Conservation (phyloP, 2,888 invertebrate species). For the Electrophaes corylata region DNA sequence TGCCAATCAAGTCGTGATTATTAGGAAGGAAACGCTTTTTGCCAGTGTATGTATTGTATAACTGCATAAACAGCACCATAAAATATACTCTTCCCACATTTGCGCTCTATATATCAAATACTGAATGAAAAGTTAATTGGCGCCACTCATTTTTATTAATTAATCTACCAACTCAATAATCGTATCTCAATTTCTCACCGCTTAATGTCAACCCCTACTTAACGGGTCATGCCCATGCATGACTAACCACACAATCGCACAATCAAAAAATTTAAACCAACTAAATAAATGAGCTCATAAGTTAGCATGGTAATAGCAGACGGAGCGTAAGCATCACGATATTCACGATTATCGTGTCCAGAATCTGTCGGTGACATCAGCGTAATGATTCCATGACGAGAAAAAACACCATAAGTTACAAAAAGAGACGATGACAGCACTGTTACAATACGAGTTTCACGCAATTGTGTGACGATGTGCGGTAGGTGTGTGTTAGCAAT, state of each 20-base stretch:
- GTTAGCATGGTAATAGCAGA: slow-evolving; percentile 64
- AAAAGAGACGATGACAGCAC: slow-evolving; percentile 72
- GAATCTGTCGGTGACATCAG: slow-evolving; percentile 74
- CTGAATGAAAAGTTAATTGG: slow-evolving; percentile 42
- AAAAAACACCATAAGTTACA: slow-evolving; percentile 65
- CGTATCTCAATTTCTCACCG: slow-evolving; percentile 71
- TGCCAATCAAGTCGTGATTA: slow-evolving; percentile 72
- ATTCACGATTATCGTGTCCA: slow-evolving; percentile 73
- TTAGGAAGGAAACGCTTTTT: slow-evolving; percentile 48
- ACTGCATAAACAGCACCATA: slow-evolving; percentile 26
- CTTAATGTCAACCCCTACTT: slow-evolving; percentile 64
- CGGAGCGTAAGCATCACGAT: slow-evolving; percentile 72
- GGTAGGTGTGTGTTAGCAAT: slow-evolving; percentile 55
- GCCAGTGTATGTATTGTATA: slow-evolving; percentile 36
- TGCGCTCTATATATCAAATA: slow-evolving; percentile 28
- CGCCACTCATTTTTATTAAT: slow-evolving; percentile 60
- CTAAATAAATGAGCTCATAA: slow-evolving; percentile 73
- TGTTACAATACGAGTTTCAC: slow-evolving; percentile 65
- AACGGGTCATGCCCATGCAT: slow-evolving; percentile 42
- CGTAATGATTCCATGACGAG: slow-evolving; percentile 61
- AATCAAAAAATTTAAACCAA: slow-evolving; percentile 62
- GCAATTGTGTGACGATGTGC: slow-evolving; percentile 61
- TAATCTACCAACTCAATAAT: slow-evolving; percentile 66
- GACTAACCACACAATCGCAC: slow-evolving; percentile 60
- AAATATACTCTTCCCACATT: slow-evolving; percentile 21